phyloP scores from a whole-genome alignment of 2,113 vertebrate species.

The Asarcornis scutulata region DNA sequence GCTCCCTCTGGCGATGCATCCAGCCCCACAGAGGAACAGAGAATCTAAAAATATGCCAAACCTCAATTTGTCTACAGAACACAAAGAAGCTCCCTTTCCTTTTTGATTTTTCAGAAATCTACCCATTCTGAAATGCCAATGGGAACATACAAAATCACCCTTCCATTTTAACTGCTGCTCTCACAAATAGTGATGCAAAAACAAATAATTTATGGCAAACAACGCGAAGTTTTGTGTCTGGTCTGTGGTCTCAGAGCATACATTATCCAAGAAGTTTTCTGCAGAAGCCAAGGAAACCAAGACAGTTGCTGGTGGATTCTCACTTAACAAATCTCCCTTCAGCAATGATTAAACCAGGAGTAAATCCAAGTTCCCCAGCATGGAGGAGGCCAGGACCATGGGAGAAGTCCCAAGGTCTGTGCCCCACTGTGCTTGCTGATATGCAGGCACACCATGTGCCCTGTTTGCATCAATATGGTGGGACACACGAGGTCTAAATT shows the following conservation, averaged over 20 bases:
- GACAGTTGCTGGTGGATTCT: not conserved
- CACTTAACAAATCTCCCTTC: not conserved
- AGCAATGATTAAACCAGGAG: not conserved
- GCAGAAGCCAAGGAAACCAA: not conserved
- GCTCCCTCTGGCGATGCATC: not conserved
- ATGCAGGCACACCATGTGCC: not conserved
- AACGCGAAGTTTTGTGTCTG: slow-evolving; percentile 9
- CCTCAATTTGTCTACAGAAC: rapidly evolving
- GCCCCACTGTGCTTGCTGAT: rapidly evolving
- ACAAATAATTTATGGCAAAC: not conserved
- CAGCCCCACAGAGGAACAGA: not conserved
- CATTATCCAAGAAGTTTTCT: not conserved
- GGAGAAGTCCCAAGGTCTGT: not conserved
- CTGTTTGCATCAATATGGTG: not conserved
- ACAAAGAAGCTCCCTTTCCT: not conserved
- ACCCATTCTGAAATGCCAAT: rapidly evolving
- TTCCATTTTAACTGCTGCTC: not conserved
- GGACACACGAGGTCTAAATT: not conserved
- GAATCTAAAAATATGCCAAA: not conserved
- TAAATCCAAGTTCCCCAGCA: too few relatives aligned
- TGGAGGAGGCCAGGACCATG: not conserved
- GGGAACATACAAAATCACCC: rapidly evolving
- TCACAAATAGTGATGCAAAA: not conserved
- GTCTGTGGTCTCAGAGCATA: not conserved
- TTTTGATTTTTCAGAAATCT: not conserved